Evolutionary conservation across 2,797 vertebrate species (phyloP).

Genomic region (Xiphophorus birchmanni): DNA sequence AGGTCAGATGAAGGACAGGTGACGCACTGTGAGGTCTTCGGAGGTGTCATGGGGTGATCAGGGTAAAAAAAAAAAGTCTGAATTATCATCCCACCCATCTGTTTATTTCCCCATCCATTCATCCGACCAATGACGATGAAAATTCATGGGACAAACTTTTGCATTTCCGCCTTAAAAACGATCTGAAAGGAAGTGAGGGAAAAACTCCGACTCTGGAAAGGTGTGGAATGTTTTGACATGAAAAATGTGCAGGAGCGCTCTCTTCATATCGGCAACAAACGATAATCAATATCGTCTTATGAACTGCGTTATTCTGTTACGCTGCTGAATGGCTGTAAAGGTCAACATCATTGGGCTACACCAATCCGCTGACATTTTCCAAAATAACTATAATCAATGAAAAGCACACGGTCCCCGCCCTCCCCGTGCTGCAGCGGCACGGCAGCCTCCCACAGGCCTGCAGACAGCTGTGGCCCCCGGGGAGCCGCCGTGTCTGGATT

Average conservation of each 20-base stretch:
- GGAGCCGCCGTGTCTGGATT: slow-evolving; percentile 13
- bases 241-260: not conserved
- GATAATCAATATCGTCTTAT: slow-evolving; percentile 49
- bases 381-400: slow-evolving; percentile 76
- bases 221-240: not conserved
- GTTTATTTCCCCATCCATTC: not conserved
- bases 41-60: not conserved
- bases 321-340: slow-evolving; percentile 57
- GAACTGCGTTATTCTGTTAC: slow-evolving; percentile 44
- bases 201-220: not conserved
- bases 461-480: slow-evolving; percentile 51
- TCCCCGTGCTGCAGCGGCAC: slow-evolving; percentile 13
- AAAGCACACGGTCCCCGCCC: slow-evolving; percentile 21
- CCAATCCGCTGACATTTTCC: slow-evolving; percentile 71
- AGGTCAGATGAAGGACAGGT: not conserved
- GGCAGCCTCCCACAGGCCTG: slow-evolving; percentile 36
- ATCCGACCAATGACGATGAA: not conserved
- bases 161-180: not conserved
- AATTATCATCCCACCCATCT: not conserved
- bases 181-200: not conserved
- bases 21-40: not conserved
- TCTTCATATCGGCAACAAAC: slow-evolving; percentile 47
- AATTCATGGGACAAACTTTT: not conserved
- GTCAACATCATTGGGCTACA: slow-evolving; percentile 67
- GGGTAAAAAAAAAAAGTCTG: not conserved